Evolutionary conservation across 2,113 vertebrate species (phyloP).

Genomic region (Plecotus auritus): DNA sequence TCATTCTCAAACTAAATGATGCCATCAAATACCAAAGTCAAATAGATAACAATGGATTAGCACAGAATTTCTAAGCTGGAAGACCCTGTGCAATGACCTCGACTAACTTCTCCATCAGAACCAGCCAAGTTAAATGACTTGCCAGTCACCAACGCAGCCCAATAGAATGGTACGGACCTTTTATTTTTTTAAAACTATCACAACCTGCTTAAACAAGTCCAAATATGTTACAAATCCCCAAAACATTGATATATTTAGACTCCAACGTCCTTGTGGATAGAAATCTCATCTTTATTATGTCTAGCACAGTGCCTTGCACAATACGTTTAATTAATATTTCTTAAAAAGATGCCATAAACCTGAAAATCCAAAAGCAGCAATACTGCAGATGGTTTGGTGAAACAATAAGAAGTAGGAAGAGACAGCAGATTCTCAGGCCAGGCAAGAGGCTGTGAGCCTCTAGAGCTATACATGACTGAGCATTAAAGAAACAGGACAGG

Average conservation of each 20-base stretch:
- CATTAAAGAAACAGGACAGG: neutral
- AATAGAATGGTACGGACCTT: neutral
- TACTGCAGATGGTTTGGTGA: neutral
- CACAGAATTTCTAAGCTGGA: neutral
- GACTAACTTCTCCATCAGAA: neutral
- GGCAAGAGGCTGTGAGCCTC: neutral
- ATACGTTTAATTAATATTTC: neutral
- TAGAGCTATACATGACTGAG: neutral
- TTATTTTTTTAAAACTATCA: neutral
- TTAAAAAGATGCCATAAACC: neutral
- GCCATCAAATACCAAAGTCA: neutral
- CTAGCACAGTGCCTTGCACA: neutral
- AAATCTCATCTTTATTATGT: neutral
- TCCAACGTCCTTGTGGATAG: neutral
- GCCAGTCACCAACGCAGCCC: neutral
- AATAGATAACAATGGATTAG: neutral
- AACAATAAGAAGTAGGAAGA: neutral
- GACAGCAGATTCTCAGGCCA: neutral
- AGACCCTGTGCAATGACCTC: neutral
- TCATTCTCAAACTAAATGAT: neutral
- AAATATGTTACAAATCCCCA: neutral
- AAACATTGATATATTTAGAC: neutral
- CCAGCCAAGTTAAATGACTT: neutral
- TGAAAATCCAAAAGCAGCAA: neutral
- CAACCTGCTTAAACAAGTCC: neutral